Percentiles rank a stretch among this genome's conserved stretches.
phyloP scores from a whole-genome alignment of 2,888 invertebrate genomes.

The Patella caerulea region DNA sequence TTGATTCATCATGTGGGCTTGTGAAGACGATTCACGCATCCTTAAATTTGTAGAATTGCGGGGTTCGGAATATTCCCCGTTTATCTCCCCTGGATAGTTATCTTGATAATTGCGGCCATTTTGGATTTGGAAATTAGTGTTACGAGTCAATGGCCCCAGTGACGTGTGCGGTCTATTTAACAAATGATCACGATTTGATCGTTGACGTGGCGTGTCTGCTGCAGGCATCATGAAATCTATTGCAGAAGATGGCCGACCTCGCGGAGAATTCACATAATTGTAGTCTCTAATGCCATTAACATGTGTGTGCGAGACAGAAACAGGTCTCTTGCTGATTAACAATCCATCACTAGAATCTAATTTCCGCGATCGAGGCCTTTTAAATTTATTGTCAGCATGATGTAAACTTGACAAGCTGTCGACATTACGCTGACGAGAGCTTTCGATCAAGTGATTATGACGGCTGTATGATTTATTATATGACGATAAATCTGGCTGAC shows the following conservation, averaged over 20 bases:
- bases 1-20: neutral
- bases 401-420: slow-evolving; percentile 1
- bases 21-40: neutral
- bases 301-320: slow-evolving; percentile 35
- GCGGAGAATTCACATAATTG: slow-evolving; percentile 28
- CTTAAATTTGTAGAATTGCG: neutral
- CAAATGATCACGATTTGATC: slow-evolving; percentile 32
- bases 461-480: slow-evolving; percentile 2
- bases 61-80: neutral
- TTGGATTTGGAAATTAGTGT: slow-evolving; percentile 11
- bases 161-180: slow-evolving; percentile 37
- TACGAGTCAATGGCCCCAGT: slow-evolving; percentile 41
- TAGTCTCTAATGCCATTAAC: slow-evolving; percentile 30
- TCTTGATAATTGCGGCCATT: neutral
- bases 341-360: neutral
- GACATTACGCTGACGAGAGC: neutral
- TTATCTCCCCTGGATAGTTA: neutral
- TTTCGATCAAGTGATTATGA: neutral
- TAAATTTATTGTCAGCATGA: neutral
- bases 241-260: slow-evolving; percentile 52
- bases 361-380: neutral
- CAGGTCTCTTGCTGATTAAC: slow-evolving; percentile 26
- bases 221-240: slow-evolving; percentile 48
- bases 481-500: slow-evolving; percentile 55
- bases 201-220: slow-evolving; percentile 35